Conservation (phyloP, 92 coral and sea anemone genomes). For the Palythoa heliodiscus region DNA sequence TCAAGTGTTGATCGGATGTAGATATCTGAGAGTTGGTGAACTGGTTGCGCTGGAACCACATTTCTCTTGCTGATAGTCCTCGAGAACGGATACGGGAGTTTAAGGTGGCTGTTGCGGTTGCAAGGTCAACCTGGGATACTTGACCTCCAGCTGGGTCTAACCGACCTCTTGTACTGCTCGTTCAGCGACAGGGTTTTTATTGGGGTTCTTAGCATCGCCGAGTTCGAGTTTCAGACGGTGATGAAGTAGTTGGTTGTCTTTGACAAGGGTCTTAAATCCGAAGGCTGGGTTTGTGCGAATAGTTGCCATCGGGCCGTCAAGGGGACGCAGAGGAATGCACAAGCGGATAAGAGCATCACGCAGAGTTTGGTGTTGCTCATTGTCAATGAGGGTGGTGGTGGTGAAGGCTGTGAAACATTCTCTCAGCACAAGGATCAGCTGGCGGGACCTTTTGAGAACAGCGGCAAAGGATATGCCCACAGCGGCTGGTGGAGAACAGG, state of each 20-base stretch:
- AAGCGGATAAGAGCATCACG: not conserved
- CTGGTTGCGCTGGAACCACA: slow-evolving; percentile 5
- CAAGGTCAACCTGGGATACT: no score
- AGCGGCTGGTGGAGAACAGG: not conserved
- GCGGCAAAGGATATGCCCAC: no score
- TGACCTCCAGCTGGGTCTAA: no score
- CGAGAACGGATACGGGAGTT: no score
- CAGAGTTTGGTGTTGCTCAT: no score
- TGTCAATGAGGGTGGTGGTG: no score
- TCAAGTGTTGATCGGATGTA: no score
- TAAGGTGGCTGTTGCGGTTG: no score
- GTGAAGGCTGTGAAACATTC: no score
- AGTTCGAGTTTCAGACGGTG: not conserved
- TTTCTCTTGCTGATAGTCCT: not conserved
- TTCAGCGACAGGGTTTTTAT: slow-evolving; percentile 2
- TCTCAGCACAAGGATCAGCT: no score
- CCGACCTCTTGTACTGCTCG: no score
- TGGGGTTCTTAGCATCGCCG: not conserved
- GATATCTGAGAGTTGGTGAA: not conserved
- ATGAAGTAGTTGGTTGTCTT: not conserved
- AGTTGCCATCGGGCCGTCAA: slow-evolving; percentile 6
- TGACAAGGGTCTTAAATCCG: not conserved
- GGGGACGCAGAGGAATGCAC: not conserved
- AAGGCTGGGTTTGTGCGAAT: not conserved
- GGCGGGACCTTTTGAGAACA: no score